Conservation (phyloP, 1,140 invertebrate genomes). For the Helicorthomorpha holstii region DNA sequence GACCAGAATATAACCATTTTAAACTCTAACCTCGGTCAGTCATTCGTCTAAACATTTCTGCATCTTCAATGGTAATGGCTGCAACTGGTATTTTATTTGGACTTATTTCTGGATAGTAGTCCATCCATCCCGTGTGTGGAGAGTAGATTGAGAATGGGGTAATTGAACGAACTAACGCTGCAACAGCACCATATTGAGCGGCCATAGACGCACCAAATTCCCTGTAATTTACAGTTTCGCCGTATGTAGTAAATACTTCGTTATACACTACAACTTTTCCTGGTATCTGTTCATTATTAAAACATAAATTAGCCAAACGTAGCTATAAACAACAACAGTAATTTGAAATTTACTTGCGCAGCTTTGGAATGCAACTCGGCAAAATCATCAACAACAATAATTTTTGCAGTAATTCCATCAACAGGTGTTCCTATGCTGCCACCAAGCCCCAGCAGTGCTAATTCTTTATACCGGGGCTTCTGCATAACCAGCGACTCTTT, state of each 20-base stretch:
- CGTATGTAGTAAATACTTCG: slow-evolving; percentile 43
- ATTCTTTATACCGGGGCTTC: slow-evolving; percentile 35
- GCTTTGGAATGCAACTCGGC: slow-evolving; percentile 37
- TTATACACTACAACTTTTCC: slow-evolving; percentile 64
- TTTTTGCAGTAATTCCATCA: slow-evolving; percentile 48
- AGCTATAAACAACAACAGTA: neutral
- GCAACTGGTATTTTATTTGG: slow-evolving; percentile 51
- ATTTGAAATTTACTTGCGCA: slow-evolving; percentile 22
- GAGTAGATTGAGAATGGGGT: slow-evolving; percentile 53
- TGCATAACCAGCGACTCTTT: slow-evolving; percentile 41
- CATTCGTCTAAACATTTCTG: slow-evolving; percentile 49
- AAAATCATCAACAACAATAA: slow-evolving; percentile 46
- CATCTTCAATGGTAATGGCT: slow-evolving; percentile 63
- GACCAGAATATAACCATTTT: neutral
- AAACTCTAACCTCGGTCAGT: neutral
- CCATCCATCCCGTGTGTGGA: slow-evolving; percentile 48
- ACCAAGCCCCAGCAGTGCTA: slow-evolving; percentile 45
- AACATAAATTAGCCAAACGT: neutral
- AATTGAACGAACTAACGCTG: slow-evolving; percentile 50
- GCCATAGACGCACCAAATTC: slow-evolving; percentile 38
- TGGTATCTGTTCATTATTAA: too few species aligned
- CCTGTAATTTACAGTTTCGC: slow-evolving; percentile 40
- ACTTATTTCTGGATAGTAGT: slow-evolving; percentile 32
- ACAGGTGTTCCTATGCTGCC: slow-evolving; percentile 41
- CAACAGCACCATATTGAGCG: slow-evolving; percentile 50